phyloP scores from a whole-genome alignment of 1,140 invertebrate species.

The Saccostrea glomerata region DNA sequence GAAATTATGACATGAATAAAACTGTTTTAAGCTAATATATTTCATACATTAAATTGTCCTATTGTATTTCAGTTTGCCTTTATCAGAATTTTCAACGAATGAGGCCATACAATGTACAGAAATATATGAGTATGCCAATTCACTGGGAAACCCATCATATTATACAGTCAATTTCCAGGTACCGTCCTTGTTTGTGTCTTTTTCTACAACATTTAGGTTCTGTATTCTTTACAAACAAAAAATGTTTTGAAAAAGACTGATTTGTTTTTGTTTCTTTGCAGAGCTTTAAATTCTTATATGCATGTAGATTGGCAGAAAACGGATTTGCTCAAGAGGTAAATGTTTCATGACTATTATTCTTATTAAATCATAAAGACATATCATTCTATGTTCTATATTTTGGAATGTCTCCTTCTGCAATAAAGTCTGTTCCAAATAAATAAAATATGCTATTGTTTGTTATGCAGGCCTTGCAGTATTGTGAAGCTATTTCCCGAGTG shows the following conservation, averaged over 20 bases:
- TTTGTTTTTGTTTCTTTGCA: conserved; percentile 60
- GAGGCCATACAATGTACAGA: conserved; percentile 95
- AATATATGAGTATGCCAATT: conserved; percentile 95
- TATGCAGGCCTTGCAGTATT: conserved; percentile 86
- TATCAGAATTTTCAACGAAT: conserved; percentile 86
- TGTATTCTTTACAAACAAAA: not conserved
- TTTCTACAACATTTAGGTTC: no score
- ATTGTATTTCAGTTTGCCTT: conserved; percentile 70
- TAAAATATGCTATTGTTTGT: conserved; percentile 10
- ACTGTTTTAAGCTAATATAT: not conserved
- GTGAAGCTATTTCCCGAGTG: conserved; percentile 87
- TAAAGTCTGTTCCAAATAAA: not conserved
- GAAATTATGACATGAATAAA: not conserved
- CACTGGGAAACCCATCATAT: conserved; percentile 87
- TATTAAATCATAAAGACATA: no score
- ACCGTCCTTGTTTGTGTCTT: not conserved
- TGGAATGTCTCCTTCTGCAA: no score
- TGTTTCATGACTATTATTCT: not conserved
- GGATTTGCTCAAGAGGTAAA: conserved; percentile 86
- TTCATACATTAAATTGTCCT: not conserved
- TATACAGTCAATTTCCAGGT: conserved; percentile 87
- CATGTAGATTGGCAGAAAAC: conserved; percentile 87
- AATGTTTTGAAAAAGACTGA: not conserved
- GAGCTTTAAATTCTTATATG: conserved; percentile 82
- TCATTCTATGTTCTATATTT: no score